A percentile compares a stretch with the other conserved stretches of the same genome.
Conservation (phyloP, 2,113 vertebrate species). For the Crotalus horridus region DNA sequence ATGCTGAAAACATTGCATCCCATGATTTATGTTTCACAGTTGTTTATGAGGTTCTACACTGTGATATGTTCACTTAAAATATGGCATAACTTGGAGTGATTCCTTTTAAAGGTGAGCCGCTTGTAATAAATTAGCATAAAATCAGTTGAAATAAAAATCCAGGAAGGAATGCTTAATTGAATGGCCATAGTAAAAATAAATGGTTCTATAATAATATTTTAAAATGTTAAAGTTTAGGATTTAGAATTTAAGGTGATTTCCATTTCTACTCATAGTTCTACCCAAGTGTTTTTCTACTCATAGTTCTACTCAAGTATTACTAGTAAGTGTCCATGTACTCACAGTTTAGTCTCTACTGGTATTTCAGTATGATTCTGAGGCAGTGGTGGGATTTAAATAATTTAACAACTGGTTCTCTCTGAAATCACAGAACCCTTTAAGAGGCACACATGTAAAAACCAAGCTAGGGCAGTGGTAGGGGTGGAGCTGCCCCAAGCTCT, state of each 20-base stretch:
- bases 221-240: neutral
- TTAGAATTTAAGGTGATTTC: neutral
- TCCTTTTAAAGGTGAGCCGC: neutral
- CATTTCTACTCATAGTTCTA: neutral
- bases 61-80: neutral
- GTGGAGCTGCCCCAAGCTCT: no score
- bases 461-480: no score
- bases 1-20: conserved; percentile 26
- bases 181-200: neutral
- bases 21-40: conserved; percentile 36
- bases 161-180: neutral
- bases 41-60: neutral
- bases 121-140: neutral
- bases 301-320: neutral
- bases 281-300: neutral
- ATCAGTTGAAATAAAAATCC: neutral
- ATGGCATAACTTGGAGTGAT: neutral
- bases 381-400: no score
- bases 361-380: neutral
- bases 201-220: neutral
- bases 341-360: neutral
- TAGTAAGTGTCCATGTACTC: neutral
- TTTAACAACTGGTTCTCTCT: no score
- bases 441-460: no score
- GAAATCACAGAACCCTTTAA: no score